Percentiles rank a stretch among this genome's conserved stretches.
Conservation (phyloP, 2,797 vertebrate species). For the Mus spretus region DNA sequence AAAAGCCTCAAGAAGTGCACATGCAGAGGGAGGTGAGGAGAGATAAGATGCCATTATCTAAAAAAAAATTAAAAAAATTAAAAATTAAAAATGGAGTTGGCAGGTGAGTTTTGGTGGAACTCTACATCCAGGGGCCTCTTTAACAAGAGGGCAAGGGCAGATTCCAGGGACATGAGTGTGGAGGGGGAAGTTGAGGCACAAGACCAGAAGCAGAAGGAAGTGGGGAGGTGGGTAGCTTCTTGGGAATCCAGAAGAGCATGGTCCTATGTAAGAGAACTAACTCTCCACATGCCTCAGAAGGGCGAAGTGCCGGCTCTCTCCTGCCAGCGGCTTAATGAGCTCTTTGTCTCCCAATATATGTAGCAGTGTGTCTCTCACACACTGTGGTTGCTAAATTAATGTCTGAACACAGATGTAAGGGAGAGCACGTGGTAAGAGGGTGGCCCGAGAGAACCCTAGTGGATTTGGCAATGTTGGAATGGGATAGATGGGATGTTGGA, state of each 20-base stretch:
- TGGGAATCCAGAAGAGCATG: not conserved
- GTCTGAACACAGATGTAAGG: not conserved
- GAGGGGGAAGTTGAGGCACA: not conserved
- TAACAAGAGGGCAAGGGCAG: not conserved
- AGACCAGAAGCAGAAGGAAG: not conserved
- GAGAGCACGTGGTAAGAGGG: not conserved
- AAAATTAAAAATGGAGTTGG: not conserved
- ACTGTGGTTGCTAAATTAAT: not conserved
- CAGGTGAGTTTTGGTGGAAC: not conserved
- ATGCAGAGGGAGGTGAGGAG: not conserved
- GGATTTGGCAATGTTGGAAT: not conserved
- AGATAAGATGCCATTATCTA: not conserved
- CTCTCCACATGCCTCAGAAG: accelerated
- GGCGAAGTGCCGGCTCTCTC: not conserved
- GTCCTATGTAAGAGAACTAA: not conserved
- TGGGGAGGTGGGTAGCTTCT: not conserved
- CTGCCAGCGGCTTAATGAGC: not conserved
- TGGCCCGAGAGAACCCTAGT: accelerated
- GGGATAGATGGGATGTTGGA: not conserved
- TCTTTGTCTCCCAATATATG: not conserved
- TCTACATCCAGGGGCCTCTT: not conserved
- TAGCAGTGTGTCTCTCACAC: not conserved
- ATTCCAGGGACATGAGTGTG: not conserved
- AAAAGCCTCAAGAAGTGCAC: not conserved
- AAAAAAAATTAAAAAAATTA: not conserved